phyloP scores from a whole-genome alignment of 2,888 invertebrate species.

The Oconnorella tubifera region DNA sequence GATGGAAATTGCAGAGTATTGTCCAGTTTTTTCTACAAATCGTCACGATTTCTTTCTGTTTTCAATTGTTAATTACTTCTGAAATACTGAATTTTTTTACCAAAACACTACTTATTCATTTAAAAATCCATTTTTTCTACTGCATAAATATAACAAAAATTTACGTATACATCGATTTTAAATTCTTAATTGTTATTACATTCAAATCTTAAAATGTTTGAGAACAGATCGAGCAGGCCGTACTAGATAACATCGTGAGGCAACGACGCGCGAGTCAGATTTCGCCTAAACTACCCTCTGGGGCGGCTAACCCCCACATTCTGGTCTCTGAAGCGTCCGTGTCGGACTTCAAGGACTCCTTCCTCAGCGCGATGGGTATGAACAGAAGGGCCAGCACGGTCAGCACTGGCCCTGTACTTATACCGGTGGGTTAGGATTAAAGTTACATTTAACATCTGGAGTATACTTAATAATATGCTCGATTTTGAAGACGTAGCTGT shows the following conservation, averaged over 20 bases:
- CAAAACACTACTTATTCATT: too few relatives aligned
- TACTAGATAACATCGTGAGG: slow-evolving; percentile 27
- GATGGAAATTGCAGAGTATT: too few relatives aligned
- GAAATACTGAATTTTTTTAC: too few relatives aligned
- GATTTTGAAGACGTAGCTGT: too few relatives aligned
- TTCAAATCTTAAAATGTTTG: too few relatives aligned
- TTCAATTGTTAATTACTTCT: too few relatives aligned
- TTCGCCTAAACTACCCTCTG: slow-evolving; percentile 14
- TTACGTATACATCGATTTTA: too few relatives aligned
- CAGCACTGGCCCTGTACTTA: slow-evolving; percentile 22
- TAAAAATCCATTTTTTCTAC: too few relatives aligned
- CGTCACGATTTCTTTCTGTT: too few relatives aligned
- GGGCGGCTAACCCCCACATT: slow-evolving; percentile 16
- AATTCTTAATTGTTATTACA: too few relatives aligned
- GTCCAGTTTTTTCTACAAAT: too few relatives aligned
- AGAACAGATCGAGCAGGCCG: slow-evolving; percentile 34
- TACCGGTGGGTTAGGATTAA: slow-evolving; percentile 15
- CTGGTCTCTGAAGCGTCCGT: slow-evolving; percentile 26
- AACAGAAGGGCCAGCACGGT: slow-evolving; percentile 21
- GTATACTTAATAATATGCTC: neutral
- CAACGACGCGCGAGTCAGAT: slow-evolving; percentile 20
- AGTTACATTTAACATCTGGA: neutral
- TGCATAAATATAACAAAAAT: too few relatives aligned
- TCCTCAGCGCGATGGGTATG: neutral
- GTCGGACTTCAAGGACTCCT: slow-evolving; percentile 12